Base-by-base conservation (phyloP, 2,888 invertebrate species). In the Colletes collaris region DNA sequence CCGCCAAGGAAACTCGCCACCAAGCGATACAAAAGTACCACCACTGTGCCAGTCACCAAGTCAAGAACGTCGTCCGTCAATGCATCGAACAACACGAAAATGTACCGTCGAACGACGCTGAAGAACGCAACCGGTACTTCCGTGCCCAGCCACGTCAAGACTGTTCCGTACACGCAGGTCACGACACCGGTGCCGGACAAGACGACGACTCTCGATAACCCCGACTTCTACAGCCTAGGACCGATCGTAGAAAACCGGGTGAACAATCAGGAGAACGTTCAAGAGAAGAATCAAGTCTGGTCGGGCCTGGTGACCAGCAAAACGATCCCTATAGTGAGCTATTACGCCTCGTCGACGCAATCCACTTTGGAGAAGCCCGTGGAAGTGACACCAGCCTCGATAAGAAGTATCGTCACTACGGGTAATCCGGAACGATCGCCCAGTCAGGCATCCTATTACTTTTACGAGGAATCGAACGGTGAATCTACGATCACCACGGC, bases 321-420 rank as follows among this genome's bases (percentile, higher is more conserved):
- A 52, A 94, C 95, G 83, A 94, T 95, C 74, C 96, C 96, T 62
- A 92, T 96, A 60, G 94, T 95, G 87, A 93, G 94, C n/a, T 95
- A 94, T 86, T 96, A 95, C 90, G 94, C 94, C n/a, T 94, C 87
- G 88, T 94, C 75, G 93, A 95, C 89, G 94, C 81, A 90, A 2
- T 87, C 90, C 3, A 78, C 90, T 2, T 53, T 89, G 35, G 89
- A 91, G 19, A 88, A 88, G 59, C 87, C 90, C 1, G 81, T 91
- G 8, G 91, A 92, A 68, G 89, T 89, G 0, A 91, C 92, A 0
- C 90, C 92, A 7, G 85, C 81, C n/a, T 82, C 86, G 4, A 72
- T 90, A 11, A 88, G 90, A n/a, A 89, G 76, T 19, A 81, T 89
- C 62, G 64, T 89, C 1, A 89, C 88, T 0, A 87, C 88, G 8